These are phyloP conservation scores for Aptenodytes patagonicus DNA, from an alignment of 2,113 vertebrate species.

Conservation along the genomic window DNA sequence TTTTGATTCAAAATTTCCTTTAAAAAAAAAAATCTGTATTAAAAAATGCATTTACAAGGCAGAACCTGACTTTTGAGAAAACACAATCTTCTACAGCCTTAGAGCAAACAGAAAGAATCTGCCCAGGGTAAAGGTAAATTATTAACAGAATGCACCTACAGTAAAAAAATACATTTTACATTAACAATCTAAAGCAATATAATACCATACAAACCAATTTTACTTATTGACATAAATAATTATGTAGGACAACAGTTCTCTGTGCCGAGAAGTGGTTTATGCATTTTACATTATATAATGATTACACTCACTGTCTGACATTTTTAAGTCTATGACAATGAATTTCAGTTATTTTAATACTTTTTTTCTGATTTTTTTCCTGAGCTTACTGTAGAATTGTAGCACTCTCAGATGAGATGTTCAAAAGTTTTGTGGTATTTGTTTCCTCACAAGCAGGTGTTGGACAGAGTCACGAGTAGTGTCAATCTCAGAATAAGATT, in stretches of 20 bases:
- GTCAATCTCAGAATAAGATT: neutral
- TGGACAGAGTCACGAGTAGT: neutral
- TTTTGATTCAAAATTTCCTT: neutral
- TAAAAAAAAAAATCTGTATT: neutral
- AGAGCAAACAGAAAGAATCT: neutral
- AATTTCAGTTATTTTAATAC: neutral
- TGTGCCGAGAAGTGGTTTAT: neutral
- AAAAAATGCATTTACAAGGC: neutral
- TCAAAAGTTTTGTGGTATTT: neutral
- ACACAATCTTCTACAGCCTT: neutral
- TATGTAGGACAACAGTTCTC: neutral
- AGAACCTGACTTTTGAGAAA: neutral
- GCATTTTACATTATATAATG: neutral
- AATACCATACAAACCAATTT: neutral
- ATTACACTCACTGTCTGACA: neutral
- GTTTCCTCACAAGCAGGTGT: neutral
- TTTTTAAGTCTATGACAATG: neutral
- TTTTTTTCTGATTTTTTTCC: neutral
- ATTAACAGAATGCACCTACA: neutral
- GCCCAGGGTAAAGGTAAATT: neutral
- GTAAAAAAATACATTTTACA: neutral
- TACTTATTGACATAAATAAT: neutral
- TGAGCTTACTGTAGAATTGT: neutral
- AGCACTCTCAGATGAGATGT: neutral
- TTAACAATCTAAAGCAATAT: neutral